Evolutionary conservation across 2,113 vertebrate species (phyloP).

Genomic region (Myiagra hebetior): DNA sequence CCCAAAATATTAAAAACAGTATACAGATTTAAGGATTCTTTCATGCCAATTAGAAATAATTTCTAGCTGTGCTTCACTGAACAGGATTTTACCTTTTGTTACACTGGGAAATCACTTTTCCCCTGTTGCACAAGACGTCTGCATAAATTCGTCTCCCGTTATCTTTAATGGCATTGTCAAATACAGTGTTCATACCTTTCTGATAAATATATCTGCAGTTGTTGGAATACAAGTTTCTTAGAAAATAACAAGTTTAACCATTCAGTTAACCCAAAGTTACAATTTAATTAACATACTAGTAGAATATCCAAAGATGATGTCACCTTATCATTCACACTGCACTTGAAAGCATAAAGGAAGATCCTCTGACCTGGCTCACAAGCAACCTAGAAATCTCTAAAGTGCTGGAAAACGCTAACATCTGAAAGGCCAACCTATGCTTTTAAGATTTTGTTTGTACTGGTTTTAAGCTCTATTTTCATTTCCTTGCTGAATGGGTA

Average conservation of each 20-base stretch:
- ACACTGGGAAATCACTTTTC: constrained; percentile 47
- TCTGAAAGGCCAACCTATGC: neutral
- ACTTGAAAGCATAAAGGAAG: neutral
- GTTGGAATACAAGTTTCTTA: neutral
- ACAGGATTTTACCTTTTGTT: constrained; percentile 71
- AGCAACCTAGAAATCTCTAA: neutral
- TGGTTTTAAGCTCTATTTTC: neutral
- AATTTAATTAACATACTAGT: neutral
- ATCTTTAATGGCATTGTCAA: constrained; percentile 41
- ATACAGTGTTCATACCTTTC: constrained; percentile 54
- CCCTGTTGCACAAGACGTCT: neutral
- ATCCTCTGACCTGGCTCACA: neutral
- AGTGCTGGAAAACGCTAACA: neutral
- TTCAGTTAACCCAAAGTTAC: neutral
- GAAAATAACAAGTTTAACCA: neutral
- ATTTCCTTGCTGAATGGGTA: neutral
- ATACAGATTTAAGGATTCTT: constrained; percentile 59
- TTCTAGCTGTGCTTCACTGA: constrained; percentile 62
- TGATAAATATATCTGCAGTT: neutral
- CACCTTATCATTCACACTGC: neutral
- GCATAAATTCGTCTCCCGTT: constrained; percentile 50
- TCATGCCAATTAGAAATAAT: constrained; percentile 62
- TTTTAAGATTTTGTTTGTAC: neutral
- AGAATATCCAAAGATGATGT: neutral
- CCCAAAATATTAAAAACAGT: constrained; percentile 64